phyloP scores from a whole-genome alignment of 2,888 invertebrate genomes.

The Vanessa cardui region DNA sequence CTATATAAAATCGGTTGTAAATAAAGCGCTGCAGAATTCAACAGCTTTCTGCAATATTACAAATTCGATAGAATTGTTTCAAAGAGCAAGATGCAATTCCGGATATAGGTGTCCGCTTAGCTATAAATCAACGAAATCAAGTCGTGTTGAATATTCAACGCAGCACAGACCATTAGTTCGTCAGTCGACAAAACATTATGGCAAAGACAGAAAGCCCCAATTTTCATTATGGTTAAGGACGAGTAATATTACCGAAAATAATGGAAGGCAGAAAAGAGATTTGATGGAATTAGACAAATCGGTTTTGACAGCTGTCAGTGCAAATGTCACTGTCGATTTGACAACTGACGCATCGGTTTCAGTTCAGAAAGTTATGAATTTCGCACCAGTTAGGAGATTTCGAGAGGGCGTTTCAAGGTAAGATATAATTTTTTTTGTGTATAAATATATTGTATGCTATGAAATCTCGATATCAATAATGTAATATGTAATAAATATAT shows the following conservation, averaged over 20 bases:
- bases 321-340: neutral
- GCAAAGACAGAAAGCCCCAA: slow-evolving; percentile 13
- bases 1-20: slow-evolving; percentile 51
- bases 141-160: slow-evolving; percentile 50
- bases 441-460: neutral
- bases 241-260: slow-evolving; percentile 30
- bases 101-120: slow-evolving; percentile 40
- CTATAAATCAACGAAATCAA: slow-evolving; percentile 54
- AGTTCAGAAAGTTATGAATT: slow-evolving; percentile 19
- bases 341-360: slow-evolving; percentile 21
- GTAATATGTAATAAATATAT: too few species aligned
- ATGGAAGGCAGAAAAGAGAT: slow-evolving; percentile 14
- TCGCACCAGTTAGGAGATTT: slow-evolving; percentile 29
- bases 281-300: slow-evolving; percentile 1
- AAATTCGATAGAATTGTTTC: slow-evolving; percentile 49
- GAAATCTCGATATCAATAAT: too few species aligned
- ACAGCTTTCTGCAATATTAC: slow-evolving; percentile 57
- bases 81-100: slow-evolving; percentile 44
- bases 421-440: neutral
- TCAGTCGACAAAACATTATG: slow-evolving; percentile 50
- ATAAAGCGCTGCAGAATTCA: slow-evolving; percentile 51
- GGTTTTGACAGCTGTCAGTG: neutral
- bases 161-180: slow-evolving; percentile 52
- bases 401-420: slow-evolving; percentile 13
- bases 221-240: slow-evolving; percentile 32